Percentiles rank a stretch among this genome's conserved stretches.
Evolutionary conservation across 2,888 invertebrate species (phyloP).

Genomic region (Cremastinae sp.): DNA sequence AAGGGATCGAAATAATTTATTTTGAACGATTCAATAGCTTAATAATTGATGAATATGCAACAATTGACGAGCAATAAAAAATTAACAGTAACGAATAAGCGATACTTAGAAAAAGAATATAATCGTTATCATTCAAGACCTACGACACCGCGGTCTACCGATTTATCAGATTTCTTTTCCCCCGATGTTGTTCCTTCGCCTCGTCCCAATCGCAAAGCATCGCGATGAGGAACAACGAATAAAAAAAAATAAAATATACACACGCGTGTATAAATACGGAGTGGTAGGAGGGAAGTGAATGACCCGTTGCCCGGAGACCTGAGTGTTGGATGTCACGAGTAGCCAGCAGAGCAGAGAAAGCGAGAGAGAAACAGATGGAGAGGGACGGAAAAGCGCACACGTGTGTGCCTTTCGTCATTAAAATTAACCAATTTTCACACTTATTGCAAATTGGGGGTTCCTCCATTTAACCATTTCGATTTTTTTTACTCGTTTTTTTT

Average conservation of each 20-base stretch:
- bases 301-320: slow-evolving; percentile 59
- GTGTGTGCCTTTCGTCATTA: slow-evolving; percentile 5
- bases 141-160: slow-evolving; percentile 46
- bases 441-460: no score
- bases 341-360: slow-evolving; percentile 25
- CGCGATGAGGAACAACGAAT: slow-evolving; percentile 26
- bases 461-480: no score
- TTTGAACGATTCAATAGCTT: no score
- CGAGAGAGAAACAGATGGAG: neutral
- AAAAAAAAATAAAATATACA: slow-evolving; percentile 13
- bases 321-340: slow-evolving; percentile 54
- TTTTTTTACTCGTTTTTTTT: neutral
- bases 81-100: neutral
- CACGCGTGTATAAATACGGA: slow-evolving; percentile 7
- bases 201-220: slow-evolving; percentile 30
- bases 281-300: slow-evolving; percentile 56
- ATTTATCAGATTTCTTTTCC: slow-evolving; percentile 15
- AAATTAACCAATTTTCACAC: no score
- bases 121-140: slow-evolving; percentile 36
- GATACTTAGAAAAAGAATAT: neutral
- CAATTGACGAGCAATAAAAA: no score
- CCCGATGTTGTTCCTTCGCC: neutral
- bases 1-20: no score
- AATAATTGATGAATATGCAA: no score
- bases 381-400: slow-evolving; percentile 12